These are phyloP conservation scores for Centropristis striata DNA, from an alignment of 2,113 vertebrate genomes.

Conservation along the genomic window DNA sequence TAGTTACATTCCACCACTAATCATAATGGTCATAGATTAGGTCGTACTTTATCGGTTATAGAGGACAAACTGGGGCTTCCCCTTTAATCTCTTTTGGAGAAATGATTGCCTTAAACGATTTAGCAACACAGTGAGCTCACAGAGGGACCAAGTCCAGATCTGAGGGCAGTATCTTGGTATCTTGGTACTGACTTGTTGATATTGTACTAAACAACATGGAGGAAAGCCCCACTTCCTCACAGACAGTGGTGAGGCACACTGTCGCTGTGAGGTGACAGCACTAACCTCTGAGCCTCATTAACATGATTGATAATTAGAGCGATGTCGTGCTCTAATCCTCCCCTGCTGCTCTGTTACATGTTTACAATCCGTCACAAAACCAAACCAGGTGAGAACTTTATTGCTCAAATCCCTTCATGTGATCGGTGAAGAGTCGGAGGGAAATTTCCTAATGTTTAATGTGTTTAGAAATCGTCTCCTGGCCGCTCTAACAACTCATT, in stretches of 20 bases:
- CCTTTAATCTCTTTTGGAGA: too few species aligned
- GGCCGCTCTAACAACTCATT: slow-evolving; percentile 33
- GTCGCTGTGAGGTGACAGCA: neutral
- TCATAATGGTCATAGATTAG: neutral
- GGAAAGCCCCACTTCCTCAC: neutral
- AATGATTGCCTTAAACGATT: neutral
- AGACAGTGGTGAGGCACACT: neutral
- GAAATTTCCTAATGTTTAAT: slow-evolving; percentile 18
- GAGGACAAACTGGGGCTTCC: too few species aligned
- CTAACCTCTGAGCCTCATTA: slow-evolving; percentile 16
- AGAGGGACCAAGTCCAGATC: neutral
- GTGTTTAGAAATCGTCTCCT: slow-evolving; percentile 15
- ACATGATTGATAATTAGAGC: slow-evolving; percentile 27
- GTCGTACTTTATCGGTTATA: too few species aligned
- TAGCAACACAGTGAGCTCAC: neutral
- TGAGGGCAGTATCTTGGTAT: too few species aligned
- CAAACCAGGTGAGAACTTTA: slow-evolving; percentile 2
- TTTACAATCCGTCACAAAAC: slow-evolving; percentile 14
- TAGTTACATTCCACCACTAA: neutral
- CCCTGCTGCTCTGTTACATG: slow-evolving; percentile 8
- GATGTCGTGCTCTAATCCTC: slow-evolving; percentile 5
- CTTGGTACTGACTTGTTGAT: neutral
- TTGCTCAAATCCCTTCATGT: neutral
- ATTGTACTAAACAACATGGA: neutral
- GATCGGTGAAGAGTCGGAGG: neutral